A percentile compares a stretch with the other conserved stretches of the same genome.
phyloP scores from a whole-genome alignment of 2,113 vertebrate genomes.

The Sisor rabdophorus region DNA sequence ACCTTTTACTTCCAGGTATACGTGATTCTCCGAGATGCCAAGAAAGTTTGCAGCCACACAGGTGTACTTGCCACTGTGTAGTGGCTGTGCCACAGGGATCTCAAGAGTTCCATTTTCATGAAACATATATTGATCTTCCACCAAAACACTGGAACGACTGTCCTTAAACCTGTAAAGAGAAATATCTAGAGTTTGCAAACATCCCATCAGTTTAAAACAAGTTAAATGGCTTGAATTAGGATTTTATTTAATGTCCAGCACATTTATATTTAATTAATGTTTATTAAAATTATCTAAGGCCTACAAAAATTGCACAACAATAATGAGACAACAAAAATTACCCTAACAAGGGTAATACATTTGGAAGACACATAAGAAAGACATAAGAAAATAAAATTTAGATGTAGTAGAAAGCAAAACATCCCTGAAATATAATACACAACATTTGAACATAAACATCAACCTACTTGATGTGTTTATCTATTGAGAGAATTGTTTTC shows the following conservation, averaged over 20 bases:
- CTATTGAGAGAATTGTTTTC: no score
- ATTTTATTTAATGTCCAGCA: no score
- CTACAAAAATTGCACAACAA: neutral
- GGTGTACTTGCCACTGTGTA: slow-evolving; percentile 80
- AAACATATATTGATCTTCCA: slow-evolving; percentile 76
- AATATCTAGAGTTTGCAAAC: neutral
- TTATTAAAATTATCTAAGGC: neutral
- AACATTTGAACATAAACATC: no score
- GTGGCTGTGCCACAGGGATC: slow-evolving; percentile 77
- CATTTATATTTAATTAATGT: neutral
- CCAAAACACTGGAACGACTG: slow-evolving; percentile 75
- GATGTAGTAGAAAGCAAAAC: neutral
- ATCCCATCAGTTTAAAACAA: neutral
- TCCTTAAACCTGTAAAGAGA: slow-evolving; percentile 82
- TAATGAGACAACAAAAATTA: neutral
- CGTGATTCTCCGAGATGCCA: slow-evolving; percentile 82
- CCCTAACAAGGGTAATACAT: neutral
- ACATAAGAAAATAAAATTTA: no score
- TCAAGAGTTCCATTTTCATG: slow-evolving; percentile 91
- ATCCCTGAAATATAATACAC: neutral
- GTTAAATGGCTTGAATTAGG: neutral
- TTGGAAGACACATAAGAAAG: no score
- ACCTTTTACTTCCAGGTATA: slow-evolving; percentile 93
- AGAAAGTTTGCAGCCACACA: slow-evolving; percentile 85
- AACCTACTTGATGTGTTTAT: neutral